Evolutionary conservation across 2,888 invertebrate genomes (phyloP).

Genomic region (Orthosia gothica): DNA sequence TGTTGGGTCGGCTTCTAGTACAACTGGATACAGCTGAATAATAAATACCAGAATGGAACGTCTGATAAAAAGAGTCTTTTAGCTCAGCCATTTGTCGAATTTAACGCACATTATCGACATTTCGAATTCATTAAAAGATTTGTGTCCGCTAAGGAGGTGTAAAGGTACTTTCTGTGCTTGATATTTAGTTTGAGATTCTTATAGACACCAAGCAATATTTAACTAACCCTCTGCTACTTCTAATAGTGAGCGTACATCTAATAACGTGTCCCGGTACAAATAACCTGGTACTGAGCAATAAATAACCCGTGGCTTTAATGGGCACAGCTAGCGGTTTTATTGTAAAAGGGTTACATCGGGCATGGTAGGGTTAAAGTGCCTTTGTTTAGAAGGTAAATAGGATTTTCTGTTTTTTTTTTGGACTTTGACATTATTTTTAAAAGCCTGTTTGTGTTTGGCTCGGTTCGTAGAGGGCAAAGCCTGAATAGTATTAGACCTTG

Average conservation of each 20-base stretch:
- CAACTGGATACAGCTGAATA: no score
- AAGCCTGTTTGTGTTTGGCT: not conserved
- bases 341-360: conserved; percentile 35
- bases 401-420: conserved; percentile 12
- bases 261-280: conserved; percentile 34
- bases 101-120: no score
- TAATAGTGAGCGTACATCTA: conserved; percentile 22
- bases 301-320: conserved; percentile 32
- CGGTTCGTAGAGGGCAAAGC: no score
- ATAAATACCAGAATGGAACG: no score
- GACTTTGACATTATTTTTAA: conserved; percentile 15
- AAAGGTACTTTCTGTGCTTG: no score
- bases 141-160: no score
- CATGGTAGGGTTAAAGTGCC: conserved; percentile 21
- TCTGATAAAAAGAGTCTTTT: no score
- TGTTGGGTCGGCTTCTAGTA: no score
- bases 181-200: no score
- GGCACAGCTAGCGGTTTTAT: conserved; percentile 32
- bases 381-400: conserved; percentile 35
- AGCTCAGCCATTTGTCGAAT: no score
- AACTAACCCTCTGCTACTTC: conserved; percentile 21
- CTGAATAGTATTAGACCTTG: not conserved
- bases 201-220: not conserved
- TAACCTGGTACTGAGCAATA: conserved; percentile 34
- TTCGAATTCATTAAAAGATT: no score